A percentile compares a stretch with the other conserved stretches of the same genome.
These are phyloP conservation scores for Trichonephila clavipes DNA, from an alignment of 1,140 invertebrate species.

Conservation along the genomic window DNA sequence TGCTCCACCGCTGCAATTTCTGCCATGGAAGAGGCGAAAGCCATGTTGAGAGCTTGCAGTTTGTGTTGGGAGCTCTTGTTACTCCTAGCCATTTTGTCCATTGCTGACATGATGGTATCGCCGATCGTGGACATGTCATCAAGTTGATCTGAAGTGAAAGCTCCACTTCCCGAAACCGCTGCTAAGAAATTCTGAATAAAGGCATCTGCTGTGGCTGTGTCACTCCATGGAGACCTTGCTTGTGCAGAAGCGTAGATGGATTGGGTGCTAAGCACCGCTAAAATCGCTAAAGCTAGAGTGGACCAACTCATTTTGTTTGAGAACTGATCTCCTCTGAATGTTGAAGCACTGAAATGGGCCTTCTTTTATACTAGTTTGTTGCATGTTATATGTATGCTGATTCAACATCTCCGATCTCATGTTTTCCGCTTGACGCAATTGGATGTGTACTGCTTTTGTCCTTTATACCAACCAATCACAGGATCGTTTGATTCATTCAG, in stretches of 20 bases:
- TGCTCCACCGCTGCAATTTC: slow-evolving; percentile 21
- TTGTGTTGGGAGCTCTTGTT: neutral
- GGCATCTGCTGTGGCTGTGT: neutral
- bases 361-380: neutral
- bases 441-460: neutral
- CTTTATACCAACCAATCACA: neutral
- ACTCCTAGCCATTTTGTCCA: neutral
- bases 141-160: neutral
- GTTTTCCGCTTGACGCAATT: neutral
- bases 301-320: slow-evolving; percentile 12
- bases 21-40: slow-evolving; percentile 38
- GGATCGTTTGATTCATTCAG: neutral
- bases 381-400: neutral
- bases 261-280: neutral
- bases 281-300: neutral
- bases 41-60: slow-evolving; percentile 54
- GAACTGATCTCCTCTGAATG: neutral
- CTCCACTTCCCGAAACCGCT: neutral
- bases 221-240: neutral
- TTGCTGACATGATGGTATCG: neutral
- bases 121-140: neutral
- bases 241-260: neutral
- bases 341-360: neutral
- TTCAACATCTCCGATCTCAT: neutral
- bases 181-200: neutral